Conservation (phyloP, 2,888 invertebrate species). For the Heteromyza rotundicornis region DNA sequence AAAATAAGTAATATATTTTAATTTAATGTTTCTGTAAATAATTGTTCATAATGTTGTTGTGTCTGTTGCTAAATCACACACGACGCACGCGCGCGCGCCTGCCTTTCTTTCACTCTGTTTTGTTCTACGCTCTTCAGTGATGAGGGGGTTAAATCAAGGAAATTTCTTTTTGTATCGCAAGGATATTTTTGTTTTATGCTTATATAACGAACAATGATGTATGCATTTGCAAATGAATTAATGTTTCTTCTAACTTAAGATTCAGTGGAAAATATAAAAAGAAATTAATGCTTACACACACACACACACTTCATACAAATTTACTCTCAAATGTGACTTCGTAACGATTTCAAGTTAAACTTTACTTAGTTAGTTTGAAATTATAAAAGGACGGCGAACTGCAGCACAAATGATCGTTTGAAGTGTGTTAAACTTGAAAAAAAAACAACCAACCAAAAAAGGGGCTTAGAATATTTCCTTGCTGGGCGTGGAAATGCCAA, state of each 20-base stretch:
- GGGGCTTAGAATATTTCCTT: constrained; percentile 74
- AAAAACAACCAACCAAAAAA: constrained; percentile 21
- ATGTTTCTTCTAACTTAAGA: too few relatives aligned
- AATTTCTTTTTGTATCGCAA: constrained; percentile 14
- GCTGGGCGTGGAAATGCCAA: constrained; percentile 90
- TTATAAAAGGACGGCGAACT: background rate
- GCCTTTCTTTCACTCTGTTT: constrained; percentile 6
- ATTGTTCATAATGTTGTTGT: constrained; percentile 28
- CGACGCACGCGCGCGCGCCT: too few relatives aligned
- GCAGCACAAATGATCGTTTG: background rate
- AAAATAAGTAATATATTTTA: constrained; percentile 22
- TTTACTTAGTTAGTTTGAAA: constrained; percentile 6
- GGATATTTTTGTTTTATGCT: too few relatives aligned
- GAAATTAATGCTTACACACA: too few relatives aligned
- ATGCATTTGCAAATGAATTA: too few relatives aligned
- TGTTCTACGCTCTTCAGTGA: constrained; percentile 10
- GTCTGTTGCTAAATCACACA: background rate
- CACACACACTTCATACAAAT: too few relatives aligned
- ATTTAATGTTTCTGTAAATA: constrained; percentile 25
- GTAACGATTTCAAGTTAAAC: too few relatives aligned
- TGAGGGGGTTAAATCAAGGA: background rate
- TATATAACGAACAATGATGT: too few relatives aligned
- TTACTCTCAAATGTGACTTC: too few relatives aligned
- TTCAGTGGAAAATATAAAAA: too few relatives aligned
- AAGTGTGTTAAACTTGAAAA: background rate